phyloP scores from a whole-genome alignment of 1,140 invertebrate genomes.

The Drosophila ananassae region DNA sequence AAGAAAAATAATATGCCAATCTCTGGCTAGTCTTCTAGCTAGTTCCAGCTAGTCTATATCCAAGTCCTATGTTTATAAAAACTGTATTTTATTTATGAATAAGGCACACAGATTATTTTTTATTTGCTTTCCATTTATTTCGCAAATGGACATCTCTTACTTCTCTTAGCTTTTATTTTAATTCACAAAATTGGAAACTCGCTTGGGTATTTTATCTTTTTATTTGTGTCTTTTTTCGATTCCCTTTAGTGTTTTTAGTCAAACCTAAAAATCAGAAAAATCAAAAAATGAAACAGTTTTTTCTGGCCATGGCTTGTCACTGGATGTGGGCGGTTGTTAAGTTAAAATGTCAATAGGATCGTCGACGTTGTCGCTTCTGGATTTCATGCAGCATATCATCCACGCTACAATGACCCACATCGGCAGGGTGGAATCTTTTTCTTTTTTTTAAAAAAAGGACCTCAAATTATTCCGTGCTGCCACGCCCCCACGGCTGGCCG shows the following conservation, averaged over 20 bases:
- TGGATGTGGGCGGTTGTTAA: constrained; percentile 19
- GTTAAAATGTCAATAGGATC: constrained; percentile 56
- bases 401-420: constrained; percentile 47
- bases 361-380: constrained; percentile 15
- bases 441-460: constrained; percentile 11
- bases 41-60: no score
- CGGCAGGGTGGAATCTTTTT: constrained; percentile 1
- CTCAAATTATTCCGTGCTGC: constrained; percentile 49
- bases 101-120: no score
- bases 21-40: no score
- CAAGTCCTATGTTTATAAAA: no score
- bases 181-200: constrained; percentile 5
- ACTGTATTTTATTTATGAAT: no score
- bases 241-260: background rate
- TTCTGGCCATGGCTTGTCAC: constrained; percentile 4
- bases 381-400: constrained; percentile 34
- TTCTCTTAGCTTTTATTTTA: background rate
- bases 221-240: background rate
- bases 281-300: constrained; percentile 19
- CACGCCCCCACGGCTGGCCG: constrained; percentile 2
- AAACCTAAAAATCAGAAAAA: constrained; percentile 9
- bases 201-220: background rate
- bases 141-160: background rate
- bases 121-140: background rate
- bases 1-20: no score